A percentile compares a stretch with the other conserved stretches of the same genome.
Evolutionary conservation across 1,140 invertebrate species (phyloP).

Genomic region (Anastrepha ludens): DNA sequence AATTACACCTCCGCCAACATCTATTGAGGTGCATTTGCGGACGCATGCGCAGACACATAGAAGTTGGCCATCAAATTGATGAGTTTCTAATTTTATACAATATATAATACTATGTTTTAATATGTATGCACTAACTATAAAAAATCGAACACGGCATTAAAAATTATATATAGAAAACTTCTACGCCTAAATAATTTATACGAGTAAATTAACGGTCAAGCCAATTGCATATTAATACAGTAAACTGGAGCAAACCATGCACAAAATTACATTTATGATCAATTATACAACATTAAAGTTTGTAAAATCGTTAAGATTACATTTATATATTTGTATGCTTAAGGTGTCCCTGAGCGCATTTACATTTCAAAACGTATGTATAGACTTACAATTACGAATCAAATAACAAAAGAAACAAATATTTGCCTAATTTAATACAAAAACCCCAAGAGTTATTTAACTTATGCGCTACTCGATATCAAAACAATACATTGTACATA

Average conservation of each 20-base stretch:
- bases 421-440: background rate
- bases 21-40: slow-evolving; percentile 5
- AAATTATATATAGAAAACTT: background rate
- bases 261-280: background rate
- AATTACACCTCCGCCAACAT: slow-evolving; percentile 5
- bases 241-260: slow-evolving; percentile 35
- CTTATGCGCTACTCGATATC: background rate
- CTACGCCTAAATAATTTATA: background rate
- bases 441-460: background rate
- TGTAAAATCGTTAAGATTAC: background rate
- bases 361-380: background rate
- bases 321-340: background rate
- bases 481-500: background rate
- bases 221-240: background rate
- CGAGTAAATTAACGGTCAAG: background rate
- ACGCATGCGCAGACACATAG: slow-evolving; percentile 28
- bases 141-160: background rate
- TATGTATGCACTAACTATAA: slow-evolving; percentile 15
- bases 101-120: background rate
- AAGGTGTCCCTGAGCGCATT: background rate
- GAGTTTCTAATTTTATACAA: too few relatives aligned
- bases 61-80: slow-evolving; percentile 49
- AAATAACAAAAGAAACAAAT: background rate
- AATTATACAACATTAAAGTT: background rate
- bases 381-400: background rate